phyloP scores from a whole-genome alignment of 1,140 invertebrate genomes.

The Eumeta japonica region DNA sequence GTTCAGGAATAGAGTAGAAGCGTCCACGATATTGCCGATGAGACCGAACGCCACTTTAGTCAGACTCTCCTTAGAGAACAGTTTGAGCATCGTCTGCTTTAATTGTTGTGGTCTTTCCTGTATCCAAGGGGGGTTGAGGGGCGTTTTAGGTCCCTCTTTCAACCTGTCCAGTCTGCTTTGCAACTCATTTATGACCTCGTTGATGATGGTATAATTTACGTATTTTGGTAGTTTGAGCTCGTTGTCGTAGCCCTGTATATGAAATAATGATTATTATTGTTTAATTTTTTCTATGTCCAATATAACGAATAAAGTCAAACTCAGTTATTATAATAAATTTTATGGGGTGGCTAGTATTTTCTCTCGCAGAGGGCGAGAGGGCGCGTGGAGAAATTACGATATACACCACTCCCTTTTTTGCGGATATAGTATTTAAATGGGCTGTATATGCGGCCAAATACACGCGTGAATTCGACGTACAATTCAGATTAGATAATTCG shows the following conservation, averaged over 20 bases:
- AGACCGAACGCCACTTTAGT: constrained; percentile 40
- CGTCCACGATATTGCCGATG: constrained; percentile 39
- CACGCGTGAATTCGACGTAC: too few relatives aligned
- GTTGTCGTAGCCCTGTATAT: constrained; percentile 34
- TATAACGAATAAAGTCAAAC: not conserved
- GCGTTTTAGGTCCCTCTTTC: constrained; percentile 21
- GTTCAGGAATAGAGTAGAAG: constrained; percentile 39
- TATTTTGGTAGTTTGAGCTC: constrained; percentile 28
- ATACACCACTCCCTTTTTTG: too few relatives aligned
- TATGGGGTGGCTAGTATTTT: too few relatives aligned
- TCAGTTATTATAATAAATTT: too few relatives aligned
- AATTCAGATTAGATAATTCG: too few relatives aligned
- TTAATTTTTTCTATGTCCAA: constrained; percentile 1
- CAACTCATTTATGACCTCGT: constrained; percentile 21
- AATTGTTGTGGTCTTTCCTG: constrained; percentile 26
- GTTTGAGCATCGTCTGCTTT: constrained; percentile 15
- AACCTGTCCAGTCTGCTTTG: constrained; percentile 24
- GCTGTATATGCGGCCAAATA: too few relatives aligned
- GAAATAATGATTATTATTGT: not conserved
- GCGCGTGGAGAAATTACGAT: too few relatives aligned
- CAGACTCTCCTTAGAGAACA: constrained; percentile 33
- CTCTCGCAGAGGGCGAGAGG: too few relatives aligned
- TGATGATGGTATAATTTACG: constrained; percentile 24
- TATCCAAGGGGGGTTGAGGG: constrained; percentile 32
- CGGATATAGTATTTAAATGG: too few relatives aligned